Evolutionary conservation across 1,140 invertebrate genomes (phyloP).

Genomic region (Dendroctonus valens): DNA sequence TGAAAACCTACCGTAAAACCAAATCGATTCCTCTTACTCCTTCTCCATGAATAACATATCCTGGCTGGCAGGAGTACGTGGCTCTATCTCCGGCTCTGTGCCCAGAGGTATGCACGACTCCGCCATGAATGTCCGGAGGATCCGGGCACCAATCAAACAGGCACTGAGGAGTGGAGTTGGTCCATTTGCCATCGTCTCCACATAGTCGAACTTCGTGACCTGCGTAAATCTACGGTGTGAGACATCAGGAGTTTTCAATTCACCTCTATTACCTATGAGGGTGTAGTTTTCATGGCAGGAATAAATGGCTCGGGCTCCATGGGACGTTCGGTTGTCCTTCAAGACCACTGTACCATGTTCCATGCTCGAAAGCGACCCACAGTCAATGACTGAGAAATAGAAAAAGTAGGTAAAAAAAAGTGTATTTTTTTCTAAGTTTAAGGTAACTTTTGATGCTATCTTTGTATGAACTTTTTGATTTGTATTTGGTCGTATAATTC

Average conservation of each 20-base stretch:
- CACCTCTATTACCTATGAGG: conserved; percentile 54
- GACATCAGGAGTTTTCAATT: not conserved
- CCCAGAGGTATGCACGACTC: conserved; percentile 66
- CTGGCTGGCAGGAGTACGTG: conserved; percentile 76
- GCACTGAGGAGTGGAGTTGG: conserved; percentile 73
- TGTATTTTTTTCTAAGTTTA: no score
- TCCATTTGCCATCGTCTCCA: conserved; percentile 77
- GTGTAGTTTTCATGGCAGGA: conserved; percentile 83
- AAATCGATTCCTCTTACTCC: conserved; percentile 56
- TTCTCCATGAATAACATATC: conserved; percentile 81
- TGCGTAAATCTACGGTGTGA: not conserved
- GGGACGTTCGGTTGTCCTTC: conserved; percentile 69
- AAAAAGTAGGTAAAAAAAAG: not conserved
- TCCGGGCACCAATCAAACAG: conserved; percentile 84
- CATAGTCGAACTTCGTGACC: conserved; percentile 75
- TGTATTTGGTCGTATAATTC: no score
- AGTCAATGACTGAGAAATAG: conserved; percentile 70
- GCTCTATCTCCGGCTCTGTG: conserved; percentile 74
- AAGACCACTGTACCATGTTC: conserved; percentile 72
- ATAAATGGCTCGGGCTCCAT: conserved; percentile 73
- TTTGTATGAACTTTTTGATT: no score
- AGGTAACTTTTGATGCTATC: no score
- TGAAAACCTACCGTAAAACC: not conserved
- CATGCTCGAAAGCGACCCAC: conserved; percentile 67
- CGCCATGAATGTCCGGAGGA: conserved; percentile 71